Percentiles rank a stretch among this genome's conserved stretches.
Conservation (phyloP, 2,888 invertebrate genomes). For the Euzophera pinguis region DNA sequence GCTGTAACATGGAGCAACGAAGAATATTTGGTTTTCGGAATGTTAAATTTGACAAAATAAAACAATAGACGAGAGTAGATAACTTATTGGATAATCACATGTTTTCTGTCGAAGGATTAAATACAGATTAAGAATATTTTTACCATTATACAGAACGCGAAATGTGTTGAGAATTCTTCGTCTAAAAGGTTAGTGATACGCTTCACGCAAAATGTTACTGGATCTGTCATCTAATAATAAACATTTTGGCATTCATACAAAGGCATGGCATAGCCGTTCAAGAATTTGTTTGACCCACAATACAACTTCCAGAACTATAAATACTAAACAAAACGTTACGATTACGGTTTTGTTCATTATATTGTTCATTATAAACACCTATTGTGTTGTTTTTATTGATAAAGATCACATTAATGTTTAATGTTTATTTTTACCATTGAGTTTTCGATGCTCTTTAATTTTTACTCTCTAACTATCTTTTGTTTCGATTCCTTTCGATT, state of each 20-base stretch:
- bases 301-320: neutral
- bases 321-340: slow-evolving; percentile 1
- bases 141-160: no score
- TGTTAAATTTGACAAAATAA: neutral
- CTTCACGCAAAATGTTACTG: slow-evolving; percentile 1
- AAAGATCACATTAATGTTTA: neutral
- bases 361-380: neutral
- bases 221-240: slow-evolving; percentile 4
- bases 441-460: no score
- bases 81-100: no score
- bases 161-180: neutral
- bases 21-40: neutral
- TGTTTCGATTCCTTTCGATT: neutral
- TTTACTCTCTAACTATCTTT: neutral
- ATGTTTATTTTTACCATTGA: neutral
- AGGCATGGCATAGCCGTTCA: neutral
- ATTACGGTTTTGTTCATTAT: neutral
- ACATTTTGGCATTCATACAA: slow-evolving; percentile 7
- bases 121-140: no score
- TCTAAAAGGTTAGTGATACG: neutral
- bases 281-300: slow-evolving; percentile 3
- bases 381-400: neutral
- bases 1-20: neutral
- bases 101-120: no score
- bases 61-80: neutral